phyloP scores from a whole-genome alignment of 2,888 invertebrate species.

The Nephrotoma appendiculata region DNA sequence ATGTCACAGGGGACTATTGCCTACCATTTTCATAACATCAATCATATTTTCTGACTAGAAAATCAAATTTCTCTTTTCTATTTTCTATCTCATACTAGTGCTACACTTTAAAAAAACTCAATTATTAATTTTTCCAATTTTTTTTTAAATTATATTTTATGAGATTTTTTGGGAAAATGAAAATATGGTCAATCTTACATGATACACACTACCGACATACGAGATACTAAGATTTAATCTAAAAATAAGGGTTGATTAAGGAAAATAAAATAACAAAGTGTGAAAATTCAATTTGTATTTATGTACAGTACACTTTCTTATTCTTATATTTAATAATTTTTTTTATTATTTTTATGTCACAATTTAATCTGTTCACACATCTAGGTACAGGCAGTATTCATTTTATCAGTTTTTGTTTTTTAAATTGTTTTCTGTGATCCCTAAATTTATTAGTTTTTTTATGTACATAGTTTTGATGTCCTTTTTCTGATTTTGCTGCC shows the following conservation, averaged over 20 bases:
- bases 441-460: neutral
- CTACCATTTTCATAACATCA: neutral
- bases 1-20: neutral
- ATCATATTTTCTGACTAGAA: neutral
- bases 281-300: neutral
- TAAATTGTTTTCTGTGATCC: neutral
- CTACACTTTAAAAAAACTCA: neutral
- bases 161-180: neutral
- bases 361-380: neutral
- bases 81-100: neutral
- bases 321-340: neutral
- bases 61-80: neutral
- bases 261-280: neutral
- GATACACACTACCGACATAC: neutral
- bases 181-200: neutral
- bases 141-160: neutral
- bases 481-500: neutral
- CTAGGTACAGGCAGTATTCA: neutral
- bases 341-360: neutral
- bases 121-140: neutral
- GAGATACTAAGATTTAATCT: neutral
- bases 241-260: neutral
- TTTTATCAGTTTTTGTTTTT: neutral
- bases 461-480: neutral
- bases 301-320: neutral